Conservation (phyloP, 1,140 invertebrate genomes). For the Drosophila rufa region DNA sequence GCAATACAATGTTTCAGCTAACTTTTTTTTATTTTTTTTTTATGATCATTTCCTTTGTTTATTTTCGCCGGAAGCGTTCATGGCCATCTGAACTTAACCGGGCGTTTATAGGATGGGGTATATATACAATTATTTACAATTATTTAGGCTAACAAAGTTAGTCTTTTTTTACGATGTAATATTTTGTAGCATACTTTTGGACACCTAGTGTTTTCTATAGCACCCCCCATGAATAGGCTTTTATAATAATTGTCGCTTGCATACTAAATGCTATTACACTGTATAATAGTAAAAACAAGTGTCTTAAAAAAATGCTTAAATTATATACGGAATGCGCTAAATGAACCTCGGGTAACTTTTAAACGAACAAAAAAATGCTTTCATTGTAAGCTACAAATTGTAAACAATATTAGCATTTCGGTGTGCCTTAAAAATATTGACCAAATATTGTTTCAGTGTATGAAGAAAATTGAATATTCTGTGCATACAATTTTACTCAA, state of each 20-base stretch:
- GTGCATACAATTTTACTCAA: not conserved
- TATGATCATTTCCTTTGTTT: too few species aligned
- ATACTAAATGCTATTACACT: not conserved
- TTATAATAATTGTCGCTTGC: not conserved
- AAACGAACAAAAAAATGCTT: not conserved
- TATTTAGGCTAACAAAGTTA: too few species aligned
- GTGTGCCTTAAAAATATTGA: conserved; percentile 7
- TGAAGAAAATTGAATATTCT: not conserved
- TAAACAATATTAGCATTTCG: conserved; percentile 1
- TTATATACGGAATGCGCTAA: not conserved
- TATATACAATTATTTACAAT: too few species aligned
- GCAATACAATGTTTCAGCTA: too few species aligned
- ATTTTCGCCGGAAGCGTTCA: too few species aligned
- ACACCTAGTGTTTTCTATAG: too few species aligned
- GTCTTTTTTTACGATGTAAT: too few species aligned
- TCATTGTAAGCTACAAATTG: not conserved
- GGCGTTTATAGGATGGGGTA: too few species aligned
- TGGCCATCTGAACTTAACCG: too few species aligned
- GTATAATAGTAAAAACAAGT: conserved; percentile 2
- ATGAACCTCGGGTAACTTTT: not conserved
- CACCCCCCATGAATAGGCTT: not conserved
- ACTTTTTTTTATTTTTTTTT: too few species aligned
- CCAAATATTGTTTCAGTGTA: not conserved
- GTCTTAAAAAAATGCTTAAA: not conserved
- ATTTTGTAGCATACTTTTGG: too few species aligned